Percentiles rank a stretch among this genome's conserved stretches.
These are phyloP conservation scores for Dromas ardeola DNA, from an alignment of 2,113 vertebrate genomes.

Conservation along the genomic window DNA sequence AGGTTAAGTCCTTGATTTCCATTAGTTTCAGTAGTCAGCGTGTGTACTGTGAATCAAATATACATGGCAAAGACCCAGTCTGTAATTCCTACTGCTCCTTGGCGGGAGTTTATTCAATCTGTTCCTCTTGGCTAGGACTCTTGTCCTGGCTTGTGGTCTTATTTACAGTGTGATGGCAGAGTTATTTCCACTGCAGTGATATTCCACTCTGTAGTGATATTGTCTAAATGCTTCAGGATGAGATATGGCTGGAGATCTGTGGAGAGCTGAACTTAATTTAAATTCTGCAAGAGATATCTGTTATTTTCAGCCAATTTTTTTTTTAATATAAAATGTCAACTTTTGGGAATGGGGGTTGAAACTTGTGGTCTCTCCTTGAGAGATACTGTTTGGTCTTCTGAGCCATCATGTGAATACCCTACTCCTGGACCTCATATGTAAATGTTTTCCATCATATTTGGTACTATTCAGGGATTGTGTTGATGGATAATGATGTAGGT, in stretches of 20 bases:
- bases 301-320: neutral
- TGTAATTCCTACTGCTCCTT: slow-evolving; percentile 37
- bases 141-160: slow-evolving; percentile 33
- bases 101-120: slow-evolving; percentile 40
- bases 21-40: neutral
- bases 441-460: neutral
- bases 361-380: neutral
- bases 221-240: neutral
- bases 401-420: neutral
- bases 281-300: neutral
- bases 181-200: slow-evolving; percentile 13
- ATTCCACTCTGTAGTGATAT: neutral
- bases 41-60: neutral
- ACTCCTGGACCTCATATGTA: neutral
- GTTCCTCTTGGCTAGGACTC: slow-evolving; percentile 37
- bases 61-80: neutral
- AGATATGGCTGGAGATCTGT: neutral
- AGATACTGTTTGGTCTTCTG: neutral
- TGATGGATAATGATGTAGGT: neutral
- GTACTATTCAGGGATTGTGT: neutral
- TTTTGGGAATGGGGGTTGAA: neutral
- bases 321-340: neutral
- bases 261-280: neutral
- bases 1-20: neutral
- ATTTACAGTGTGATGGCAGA: slow-evolving; percentile 6